Percentiles rank a stretch among this genome's conserved stretches.
Evolutionary conservation across 2,888 invertebrate genomes (phyloP).

Genomic region (Patella depressa): DNA sequence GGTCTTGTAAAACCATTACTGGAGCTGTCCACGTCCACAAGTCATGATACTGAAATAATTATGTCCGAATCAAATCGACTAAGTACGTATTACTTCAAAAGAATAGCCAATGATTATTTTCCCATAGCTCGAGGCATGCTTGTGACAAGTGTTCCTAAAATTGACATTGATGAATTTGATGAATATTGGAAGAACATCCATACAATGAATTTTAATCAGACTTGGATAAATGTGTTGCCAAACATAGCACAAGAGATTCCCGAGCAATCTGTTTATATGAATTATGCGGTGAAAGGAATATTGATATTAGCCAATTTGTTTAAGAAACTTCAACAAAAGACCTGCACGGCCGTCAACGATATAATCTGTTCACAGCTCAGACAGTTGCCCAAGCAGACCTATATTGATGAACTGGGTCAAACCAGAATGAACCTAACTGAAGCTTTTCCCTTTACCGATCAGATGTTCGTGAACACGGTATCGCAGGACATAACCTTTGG

Average conservation of each 20-base stretch:
- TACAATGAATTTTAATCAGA: background rate
- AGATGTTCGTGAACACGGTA: too few relatives aligned
- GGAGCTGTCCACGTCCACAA: too few relatives aligned
- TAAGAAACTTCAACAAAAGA: background rate
- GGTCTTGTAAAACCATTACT: too few relatives aligned
- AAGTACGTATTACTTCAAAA: too few relatives aligned
- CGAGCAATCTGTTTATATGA: background rate
- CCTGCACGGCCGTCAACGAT: background rate
- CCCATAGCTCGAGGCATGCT: background rate
- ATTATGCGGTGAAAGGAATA: background rate
- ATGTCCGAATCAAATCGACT: too few relatives aligned
- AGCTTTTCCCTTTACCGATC: background rate
- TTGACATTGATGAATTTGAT: background rate
- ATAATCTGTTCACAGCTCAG: background rate
- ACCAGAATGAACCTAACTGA: background rate
- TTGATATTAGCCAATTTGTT: background rate
- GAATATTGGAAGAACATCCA: background rate
- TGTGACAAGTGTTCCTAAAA: background rate
- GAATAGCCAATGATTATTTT: too few relatives aligned
- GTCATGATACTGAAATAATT: too few relatives aligned
- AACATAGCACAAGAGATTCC: background rate
- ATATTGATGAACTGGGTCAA: background rate
- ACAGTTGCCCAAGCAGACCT: background rate
- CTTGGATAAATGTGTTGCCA: background rate
- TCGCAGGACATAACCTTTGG: too few relatives aligned